Evolutionary conservation across 2,888 invertebrate species (phyloP), one percentile per base, ranked within the genome.

Genomic region (Lymantria monacha): DNA sequence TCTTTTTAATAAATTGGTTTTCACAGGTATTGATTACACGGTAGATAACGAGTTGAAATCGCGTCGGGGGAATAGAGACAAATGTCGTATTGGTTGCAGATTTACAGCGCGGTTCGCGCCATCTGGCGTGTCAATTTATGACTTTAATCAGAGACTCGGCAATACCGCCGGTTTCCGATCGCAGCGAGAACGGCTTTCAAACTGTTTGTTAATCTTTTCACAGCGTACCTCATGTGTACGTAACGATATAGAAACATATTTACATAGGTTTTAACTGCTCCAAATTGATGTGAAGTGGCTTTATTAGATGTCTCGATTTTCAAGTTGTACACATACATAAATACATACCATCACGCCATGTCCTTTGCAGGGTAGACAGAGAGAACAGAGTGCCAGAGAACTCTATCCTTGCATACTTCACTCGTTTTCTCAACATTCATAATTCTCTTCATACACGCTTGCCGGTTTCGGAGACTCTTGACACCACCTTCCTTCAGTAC

Each of bases 81-180:
- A 86, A 87, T 83, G 87, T 76, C 81, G 85, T 82, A 87, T 86
- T 79, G 87, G 85, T 81, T 74, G 75, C 83, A 81, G 86, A 89
- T 89, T 86, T 87, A 89, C 87, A 83, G 74, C 79, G 83, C 73
- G 80, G 81, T 78, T 69, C 67, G 77, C 75, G 82, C 81, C 87
- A 86, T 85, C 86, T 89, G 89, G 85, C 81, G 83, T 71, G 63
- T 73, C 79, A 83, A 90, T 90, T 89, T 89, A 90, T 87, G 88
- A 86, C 78, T 88, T 89, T 89, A 89, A 90, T 89, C 87, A 87
- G 83, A 71, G 68, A 63, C 61, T 60, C 61, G 54, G 66, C 61
- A 59, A 57, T 62, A 63, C 62, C 62, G 58, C 55, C 57, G 66
- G 59, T 69, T 66, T 59, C 60, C 53, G 63, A 59, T 66, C 66